Percentiles rank a stretch among this genome's conserved stretches.
These are phyloP conservation scores for Sinelater perroti DNA, from an alignment of 2,888 invertebrate genomes.

Conservation along the genomic window DNA sequence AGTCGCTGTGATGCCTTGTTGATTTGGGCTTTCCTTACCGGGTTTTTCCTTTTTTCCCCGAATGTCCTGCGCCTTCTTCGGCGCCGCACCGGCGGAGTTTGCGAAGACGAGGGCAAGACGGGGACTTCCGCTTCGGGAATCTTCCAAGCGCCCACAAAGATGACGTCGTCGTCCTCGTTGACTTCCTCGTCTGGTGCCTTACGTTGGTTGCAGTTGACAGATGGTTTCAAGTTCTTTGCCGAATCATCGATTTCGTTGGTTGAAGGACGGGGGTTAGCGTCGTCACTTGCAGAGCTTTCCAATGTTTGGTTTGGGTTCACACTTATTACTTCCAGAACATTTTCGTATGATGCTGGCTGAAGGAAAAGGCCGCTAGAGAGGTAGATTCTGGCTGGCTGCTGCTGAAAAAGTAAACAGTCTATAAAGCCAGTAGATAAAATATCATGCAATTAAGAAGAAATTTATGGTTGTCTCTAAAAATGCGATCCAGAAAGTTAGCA, in stretches of 20 bases:
- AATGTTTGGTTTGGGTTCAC: constrained; percentile 12
- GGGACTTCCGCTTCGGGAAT: constrained; percentile 17
- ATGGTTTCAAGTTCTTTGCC: too few species aligned
- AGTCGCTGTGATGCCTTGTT: constrained; percentile 43
- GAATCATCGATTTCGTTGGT: too few species aligned
- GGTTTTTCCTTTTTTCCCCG: constrained; percentile 41
- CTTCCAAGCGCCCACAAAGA: constrained; percentile 48
- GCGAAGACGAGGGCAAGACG: not conserved
- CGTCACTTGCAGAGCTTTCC: not conserved
- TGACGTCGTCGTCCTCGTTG: constrained; percentile 46
- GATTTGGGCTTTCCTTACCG: constrained; percentile 45
- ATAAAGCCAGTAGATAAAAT: too few species aligned
- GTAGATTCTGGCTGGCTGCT: not conserved
- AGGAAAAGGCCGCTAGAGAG: constrained; percentile 4
- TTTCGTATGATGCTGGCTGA: constrained; percentile 1
- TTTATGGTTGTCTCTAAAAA: too few species aligned
- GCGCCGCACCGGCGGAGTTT: not conserved
- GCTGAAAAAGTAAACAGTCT: too few species aligned
- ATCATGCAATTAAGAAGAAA: too few species aligned
- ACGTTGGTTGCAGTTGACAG: not conserved
- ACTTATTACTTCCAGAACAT: constrained; percentile 11
- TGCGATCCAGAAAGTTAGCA: too few species aligned
- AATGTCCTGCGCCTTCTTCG: constrained; percentile 12
- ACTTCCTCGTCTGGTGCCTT: not conserved
- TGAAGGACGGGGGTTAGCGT: not conserved